Percentiles rank a stretch among this genome's conserved stretches.
Conservation (phyloP, 2,888 invertebrate genomes). For the Bimastos eiseni region DNA sequence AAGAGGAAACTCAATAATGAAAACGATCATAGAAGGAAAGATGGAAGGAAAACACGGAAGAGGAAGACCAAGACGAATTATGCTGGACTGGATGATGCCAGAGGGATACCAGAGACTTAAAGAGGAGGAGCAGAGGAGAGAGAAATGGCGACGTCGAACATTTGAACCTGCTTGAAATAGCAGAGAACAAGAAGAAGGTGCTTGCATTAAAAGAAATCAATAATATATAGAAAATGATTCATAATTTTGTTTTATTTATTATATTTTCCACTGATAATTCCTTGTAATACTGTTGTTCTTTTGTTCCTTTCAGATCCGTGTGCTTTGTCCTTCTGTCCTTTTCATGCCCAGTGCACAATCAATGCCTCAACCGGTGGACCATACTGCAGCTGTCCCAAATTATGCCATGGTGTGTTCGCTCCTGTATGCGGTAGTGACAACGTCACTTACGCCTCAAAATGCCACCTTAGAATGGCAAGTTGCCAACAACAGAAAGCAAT, state of each 20-base stretch:
- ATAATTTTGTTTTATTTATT: background rate
- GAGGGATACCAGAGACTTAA: no score
- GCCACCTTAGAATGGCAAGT: constrained; percentile 14
- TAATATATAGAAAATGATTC: no score
- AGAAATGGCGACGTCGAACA: no score
- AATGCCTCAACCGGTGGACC: background rate
- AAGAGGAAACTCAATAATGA: no score
- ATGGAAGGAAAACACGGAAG: no score
- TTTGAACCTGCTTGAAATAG: no score
- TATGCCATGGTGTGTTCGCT: background rate
- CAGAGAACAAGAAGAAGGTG: no score
- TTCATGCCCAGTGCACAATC: background rate
- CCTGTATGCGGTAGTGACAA: constrained; percentile 5
- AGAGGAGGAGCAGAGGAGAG: no score
- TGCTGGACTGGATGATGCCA: no score
- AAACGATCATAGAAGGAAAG: no score
- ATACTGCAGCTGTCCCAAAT: background rate
- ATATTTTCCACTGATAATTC: background rate
- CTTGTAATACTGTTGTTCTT: background rate
- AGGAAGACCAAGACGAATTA: no score
- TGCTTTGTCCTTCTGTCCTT: background rate
- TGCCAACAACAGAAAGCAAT: background rate
- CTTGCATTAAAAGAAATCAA: no score
- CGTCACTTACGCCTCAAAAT: background rate
- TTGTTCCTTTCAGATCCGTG: background rate